phyloP scores from a whole-genome alignment of 2,797 vertebrate species.

The Sarcophilus harrisii region DNA sequence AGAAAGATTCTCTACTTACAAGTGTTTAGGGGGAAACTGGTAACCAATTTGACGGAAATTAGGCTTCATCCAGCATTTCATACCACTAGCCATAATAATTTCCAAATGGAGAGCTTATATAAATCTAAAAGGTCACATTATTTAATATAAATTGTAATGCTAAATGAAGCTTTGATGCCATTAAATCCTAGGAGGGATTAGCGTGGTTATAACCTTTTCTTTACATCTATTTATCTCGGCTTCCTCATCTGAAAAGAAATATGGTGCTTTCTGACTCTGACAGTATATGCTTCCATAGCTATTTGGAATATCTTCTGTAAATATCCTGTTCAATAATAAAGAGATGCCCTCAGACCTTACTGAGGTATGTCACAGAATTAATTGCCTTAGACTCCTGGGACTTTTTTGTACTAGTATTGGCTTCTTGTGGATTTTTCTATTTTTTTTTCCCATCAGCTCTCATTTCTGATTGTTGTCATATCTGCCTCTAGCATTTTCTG shows the following conservation, averaged over 20 bases:
- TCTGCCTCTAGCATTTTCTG: background rate
- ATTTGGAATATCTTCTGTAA: background rate
- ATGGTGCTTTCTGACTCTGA: accelerated
- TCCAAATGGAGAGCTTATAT: background rate
- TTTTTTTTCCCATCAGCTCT: background rate
- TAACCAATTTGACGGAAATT: background rate
- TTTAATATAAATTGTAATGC: background rate
- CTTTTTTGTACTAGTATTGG: background rate
- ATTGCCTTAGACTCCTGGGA: background rate
- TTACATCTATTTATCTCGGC: background rate
- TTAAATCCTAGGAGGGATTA: background rate
- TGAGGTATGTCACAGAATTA: background rate
- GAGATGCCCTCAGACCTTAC: background rate
- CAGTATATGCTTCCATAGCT: accelerated
- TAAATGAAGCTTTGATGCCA: background rate
- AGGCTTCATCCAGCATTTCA: background rate
- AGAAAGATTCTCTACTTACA: background rate
- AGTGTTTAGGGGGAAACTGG: background rate
- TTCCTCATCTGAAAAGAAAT: background rate
- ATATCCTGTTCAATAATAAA: background rate
- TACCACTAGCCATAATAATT: background rate
- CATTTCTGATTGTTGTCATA: background rate
- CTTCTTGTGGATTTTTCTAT: background rate
- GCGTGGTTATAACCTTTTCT: background rate
- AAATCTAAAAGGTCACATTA: background rate